phyloP scores from a whole-genome alignment of 2,797 vertebrate species.

The Tauraco hartlaubi region DNA sequence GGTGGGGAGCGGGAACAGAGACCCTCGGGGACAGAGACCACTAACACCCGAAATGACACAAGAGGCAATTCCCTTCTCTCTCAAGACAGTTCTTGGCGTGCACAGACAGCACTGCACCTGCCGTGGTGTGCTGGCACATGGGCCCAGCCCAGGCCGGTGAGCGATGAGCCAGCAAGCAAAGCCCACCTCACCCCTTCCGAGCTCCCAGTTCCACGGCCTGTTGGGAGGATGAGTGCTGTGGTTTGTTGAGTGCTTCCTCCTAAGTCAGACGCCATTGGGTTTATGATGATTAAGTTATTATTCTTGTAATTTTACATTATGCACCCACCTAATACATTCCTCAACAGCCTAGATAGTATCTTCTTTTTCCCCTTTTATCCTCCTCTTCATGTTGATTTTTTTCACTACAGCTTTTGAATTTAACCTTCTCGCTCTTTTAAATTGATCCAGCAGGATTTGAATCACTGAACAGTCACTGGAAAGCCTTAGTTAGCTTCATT shows the following conservation, averaged over 20 bases:
- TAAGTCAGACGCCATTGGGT: background rate
- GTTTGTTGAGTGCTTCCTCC: background rate
- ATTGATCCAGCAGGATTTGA: background rate
- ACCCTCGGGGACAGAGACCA: fast-evolving
- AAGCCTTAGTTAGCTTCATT: background rate
- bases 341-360: background rate
- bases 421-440: background rate
- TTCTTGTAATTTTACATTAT: background rate
- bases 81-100: background rate
- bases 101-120: background rate
- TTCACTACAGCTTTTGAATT: background rate
- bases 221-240: fast-evolving
- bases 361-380: background rate
- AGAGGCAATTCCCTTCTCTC: background rate
- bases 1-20: background rate
- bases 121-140: fast-evolving
- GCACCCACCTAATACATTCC: background rate
- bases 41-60: fast-evolving
- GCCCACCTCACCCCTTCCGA: fast-evolving
- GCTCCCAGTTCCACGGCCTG: background rate
- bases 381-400: background rate
- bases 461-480: background rate
- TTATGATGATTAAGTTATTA: background rate
- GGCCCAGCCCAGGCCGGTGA: background rate
- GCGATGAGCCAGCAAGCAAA: background rate